Conservation (phyloP, 2,888 invertebrate species). For the Clunio marinus region DNA sequence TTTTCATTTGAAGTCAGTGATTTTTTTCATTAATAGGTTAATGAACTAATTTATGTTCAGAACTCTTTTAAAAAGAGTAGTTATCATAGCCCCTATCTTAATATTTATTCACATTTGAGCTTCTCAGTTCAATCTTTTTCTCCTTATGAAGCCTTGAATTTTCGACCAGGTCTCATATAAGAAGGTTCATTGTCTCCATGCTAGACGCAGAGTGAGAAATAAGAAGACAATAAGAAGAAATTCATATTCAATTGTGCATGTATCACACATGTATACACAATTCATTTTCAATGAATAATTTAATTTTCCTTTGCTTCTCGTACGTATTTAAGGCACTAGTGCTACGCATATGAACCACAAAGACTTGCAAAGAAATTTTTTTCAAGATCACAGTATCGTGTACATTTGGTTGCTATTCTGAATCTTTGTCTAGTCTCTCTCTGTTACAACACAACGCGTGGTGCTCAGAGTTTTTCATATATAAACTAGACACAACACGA, state of each 20-base stretch:
- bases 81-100: no score
- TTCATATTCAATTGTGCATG: background rate
- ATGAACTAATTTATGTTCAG: no score
- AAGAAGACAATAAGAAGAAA: background rate
- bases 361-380: no score
- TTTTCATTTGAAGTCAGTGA: no score
- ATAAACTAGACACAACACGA: constrained; percentile 26
- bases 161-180: background rate
- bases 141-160: background rate
- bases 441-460: constrained; percentile 16
- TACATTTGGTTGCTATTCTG: background rate
- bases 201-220: background rate
- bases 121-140: background rate
- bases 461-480: constrained; percentile 6
- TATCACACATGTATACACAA: background rate
- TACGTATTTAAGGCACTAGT: no score
- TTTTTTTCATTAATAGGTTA: no score
- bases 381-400: constrained; percentile 21
- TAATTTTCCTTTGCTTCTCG: background rate
- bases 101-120: background rate
- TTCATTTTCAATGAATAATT: constrained; percentile 17
- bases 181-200: constrained; percentile 15
- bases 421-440: constrained; percentile 22
- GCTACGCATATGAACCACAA: background rate
- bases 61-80: no score